These are phyloP conservation scores for Enteromius fasciolatus DNA, from an alignment of 2,797 vertebrate species.

Conservation along the genomic window DNA sequence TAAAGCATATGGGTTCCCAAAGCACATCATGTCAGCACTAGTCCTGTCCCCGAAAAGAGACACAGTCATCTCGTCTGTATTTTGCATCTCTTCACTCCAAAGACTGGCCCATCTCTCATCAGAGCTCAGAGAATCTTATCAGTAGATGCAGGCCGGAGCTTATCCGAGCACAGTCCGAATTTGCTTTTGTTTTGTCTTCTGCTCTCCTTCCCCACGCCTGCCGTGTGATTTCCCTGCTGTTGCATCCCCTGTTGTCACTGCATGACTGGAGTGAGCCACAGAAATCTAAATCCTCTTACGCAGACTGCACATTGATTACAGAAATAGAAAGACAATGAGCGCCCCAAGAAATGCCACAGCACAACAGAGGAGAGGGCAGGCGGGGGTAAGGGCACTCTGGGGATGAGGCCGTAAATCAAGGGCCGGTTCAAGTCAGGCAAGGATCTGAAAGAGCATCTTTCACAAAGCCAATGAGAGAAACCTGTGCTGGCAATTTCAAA, in stretches of 20 bases:
- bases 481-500: conserved; percentile 38
- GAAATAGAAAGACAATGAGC: conserved; percentile 56
- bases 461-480: conserved; percentile 53
- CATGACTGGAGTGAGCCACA: conserved; percentile 62
- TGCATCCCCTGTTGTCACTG: conserved; percentile 55
- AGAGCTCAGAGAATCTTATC: conserved; percentile 52
- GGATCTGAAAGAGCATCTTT: conserved; percentile 43
- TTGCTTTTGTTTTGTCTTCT: conserved; percentile 67
- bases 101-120: conserved; percentile 40
- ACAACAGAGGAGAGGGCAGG: conserved; percentile 45
- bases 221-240: conserved; percentile 51
- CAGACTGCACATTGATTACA: conserved; percentile 64
- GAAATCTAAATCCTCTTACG: conserved; percentile 65
- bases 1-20: conserved; percentile 22
- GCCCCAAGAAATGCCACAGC: conserved; percentile 55
- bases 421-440: conserved; percentile 44
- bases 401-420: conserved; percentile 60
- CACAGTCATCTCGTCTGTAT: conserved; percentile 14
- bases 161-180: conserved; percentile 64
- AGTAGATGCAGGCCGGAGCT: conserved; percentile 54
- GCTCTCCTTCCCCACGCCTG: conserved; percentile 41
- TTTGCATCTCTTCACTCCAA: conserved; percentile 50
- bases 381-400: conserved; percentile 36
- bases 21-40: conserved; percentile 24
- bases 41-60: neutral